phyloP scores from a whole-genome alignment of 2,888 invertebrate species.

The Tipula confusa region DNA sequence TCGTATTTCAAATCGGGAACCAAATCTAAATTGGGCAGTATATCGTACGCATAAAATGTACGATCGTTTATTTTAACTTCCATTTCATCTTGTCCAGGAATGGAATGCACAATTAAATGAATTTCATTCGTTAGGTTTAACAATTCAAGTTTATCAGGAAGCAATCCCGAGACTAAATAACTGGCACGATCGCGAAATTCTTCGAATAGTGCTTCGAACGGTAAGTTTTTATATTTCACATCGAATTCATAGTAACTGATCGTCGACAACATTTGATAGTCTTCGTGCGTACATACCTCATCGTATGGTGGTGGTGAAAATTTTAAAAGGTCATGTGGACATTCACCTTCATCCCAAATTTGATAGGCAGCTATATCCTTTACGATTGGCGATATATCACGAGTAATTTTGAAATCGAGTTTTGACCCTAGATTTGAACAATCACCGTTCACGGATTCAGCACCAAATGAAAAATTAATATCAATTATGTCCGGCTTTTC shows the following conservation, averaged over 20 bases:
- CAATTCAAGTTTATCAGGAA: constrained; percentile 44
- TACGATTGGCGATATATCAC: constrained; percentile 40
- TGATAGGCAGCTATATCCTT: constrained; percentile 39
- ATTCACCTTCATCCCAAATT: constrained; percentile 41
- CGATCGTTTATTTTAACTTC: neutral
- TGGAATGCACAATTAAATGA: constrained; percentile 44
- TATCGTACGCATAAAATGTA: neutral
- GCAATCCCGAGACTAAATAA: constrained; percentile 47
- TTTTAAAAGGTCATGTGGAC: constrained; percentile 48
- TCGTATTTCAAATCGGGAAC: constrained; percentile 3
- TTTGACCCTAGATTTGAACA: neutral
- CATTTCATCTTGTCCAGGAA: constrained; percentile 41
- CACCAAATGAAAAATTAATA: constrained; percentile 4
- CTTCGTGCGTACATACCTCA: constrained; percentile 47
- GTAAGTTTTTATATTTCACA: constrained; percentile 43
- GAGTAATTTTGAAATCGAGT: constrained; percentile 6
- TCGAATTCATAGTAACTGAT: constrained; percentile 47
- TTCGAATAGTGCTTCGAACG: constrained; percentile 48
- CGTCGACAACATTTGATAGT: constrained; percentile 48
- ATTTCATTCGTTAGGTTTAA: constrained; percentile 45
- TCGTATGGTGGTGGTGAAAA: constrained; percentile 49
- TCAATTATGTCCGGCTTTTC: neutral
- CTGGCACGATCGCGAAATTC: constrained; percentile 45
- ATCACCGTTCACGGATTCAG: neutral
- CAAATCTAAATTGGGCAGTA: neutral